Evolutionary conservation across 2,888 invertebrate species (phyloP).

Genomic region (Lydus trimaculatus): DNA sequence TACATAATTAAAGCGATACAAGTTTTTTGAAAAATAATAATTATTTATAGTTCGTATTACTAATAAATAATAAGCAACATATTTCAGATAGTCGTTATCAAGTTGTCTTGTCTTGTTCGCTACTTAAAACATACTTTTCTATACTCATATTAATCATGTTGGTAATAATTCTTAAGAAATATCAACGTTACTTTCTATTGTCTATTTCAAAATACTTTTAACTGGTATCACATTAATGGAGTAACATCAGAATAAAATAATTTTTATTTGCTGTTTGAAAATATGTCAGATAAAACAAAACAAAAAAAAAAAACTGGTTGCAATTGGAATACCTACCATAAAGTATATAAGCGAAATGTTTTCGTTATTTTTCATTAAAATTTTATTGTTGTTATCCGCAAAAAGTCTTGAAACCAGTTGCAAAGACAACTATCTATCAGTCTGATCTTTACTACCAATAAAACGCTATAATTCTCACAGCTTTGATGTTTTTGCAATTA

Average conservation of each 20-base stretch:
- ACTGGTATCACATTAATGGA: neutral
- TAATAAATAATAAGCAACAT: neutral
- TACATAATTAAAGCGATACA: neutral
- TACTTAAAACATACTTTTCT: slow-evolving; percentile 4
- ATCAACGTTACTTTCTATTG: slow-evolving; percentile 1
- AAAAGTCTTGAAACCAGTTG: neutral
- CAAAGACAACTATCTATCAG: neutral
- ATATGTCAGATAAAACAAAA: neutral
- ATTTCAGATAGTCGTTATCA: neutral
- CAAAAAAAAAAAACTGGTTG: no score
- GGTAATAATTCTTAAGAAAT: neutral
- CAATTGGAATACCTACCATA: no score
- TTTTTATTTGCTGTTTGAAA: neutral
- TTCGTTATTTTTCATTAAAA: no score
- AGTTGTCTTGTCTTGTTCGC: slow-evolving; percentile 1
- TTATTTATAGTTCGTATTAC: neutral
- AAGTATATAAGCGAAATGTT: no score
- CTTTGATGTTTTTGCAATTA: no score
- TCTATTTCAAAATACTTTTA: neutral
- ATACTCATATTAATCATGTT: neutral
- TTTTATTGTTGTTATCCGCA: no score
- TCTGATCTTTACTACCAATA: no score
- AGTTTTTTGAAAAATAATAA: neutral
- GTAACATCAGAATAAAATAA: neutral
- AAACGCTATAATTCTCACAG: no score